phyloP scores from a whole-genome alignment of 1,140 invertebrate genomes.

The Spodoptera frugiperda region DNA sequence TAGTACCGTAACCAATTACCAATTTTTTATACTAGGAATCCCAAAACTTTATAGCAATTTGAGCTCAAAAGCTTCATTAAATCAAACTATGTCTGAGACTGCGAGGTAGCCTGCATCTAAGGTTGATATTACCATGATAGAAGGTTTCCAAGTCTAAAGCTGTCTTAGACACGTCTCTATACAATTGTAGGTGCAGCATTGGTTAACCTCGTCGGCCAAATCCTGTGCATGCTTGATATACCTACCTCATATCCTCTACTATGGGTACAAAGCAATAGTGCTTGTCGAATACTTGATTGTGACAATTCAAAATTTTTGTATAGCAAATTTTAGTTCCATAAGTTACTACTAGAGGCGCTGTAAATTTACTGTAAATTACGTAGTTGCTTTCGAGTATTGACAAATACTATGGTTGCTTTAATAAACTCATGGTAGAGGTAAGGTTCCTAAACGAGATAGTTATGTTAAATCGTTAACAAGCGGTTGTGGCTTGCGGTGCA shows the following conservation, averaged over 20 bases:
- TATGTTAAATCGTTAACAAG: not conserved
- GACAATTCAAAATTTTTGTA: no score
- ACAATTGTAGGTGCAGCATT: not conserved
- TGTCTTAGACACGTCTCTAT: not conserved
- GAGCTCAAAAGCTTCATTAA: not conserved
- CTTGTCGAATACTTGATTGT: no score
- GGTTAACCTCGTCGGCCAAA: not conserved
- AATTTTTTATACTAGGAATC: not conserved
- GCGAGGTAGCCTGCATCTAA: not conserved
- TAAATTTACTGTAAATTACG: no score
- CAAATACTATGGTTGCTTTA: not conserved
- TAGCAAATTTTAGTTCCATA: no score
- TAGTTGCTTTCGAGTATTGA: no score
- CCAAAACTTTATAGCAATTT: not conserved
- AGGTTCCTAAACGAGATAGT: no score
- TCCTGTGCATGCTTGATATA: not conserved
- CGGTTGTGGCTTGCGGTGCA: not conserved
- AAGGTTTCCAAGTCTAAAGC: not conserved
- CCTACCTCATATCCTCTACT: no score
- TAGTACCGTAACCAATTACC: no score
- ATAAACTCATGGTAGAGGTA: not conserved
- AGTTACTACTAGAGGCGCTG: no score
- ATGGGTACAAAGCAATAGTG: no score
- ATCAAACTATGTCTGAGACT: not conserved
- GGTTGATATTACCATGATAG: conserved; percentile 8